A percentile compares a stretch with the other conserved stretches of the same genome.
These are phyloP conservation scores for Campylomormyrus tamandua DNA, from an alignment of 2,113 vertebrate species.

Conservation along the genomic window DNA sequence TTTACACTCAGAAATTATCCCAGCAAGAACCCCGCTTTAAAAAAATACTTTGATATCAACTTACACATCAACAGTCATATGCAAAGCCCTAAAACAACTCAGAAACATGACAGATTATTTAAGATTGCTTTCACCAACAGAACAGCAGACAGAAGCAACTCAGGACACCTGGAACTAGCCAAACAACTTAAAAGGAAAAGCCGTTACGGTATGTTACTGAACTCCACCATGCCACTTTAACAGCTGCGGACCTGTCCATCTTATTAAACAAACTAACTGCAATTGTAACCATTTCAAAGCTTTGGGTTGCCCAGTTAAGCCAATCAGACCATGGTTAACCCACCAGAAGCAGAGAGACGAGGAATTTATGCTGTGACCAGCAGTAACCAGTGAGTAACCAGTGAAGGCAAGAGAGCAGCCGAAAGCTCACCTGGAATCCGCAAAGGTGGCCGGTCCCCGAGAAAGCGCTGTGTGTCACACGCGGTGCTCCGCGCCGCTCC, in stretches of 20 bases:
- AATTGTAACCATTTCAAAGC: neutral
- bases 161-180: neutral
- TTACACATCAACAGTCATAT: neutral
- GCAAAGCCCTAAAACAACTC: neutral
- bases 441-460: slow-evolving; percentile 5
- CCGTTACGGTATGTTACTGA: neutral
- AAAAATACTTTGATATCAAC: neutral
- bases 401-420: neutral
- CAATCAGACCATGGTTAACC: neutral
- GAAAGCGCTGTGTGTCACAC: slow-evolving; percentile 26
- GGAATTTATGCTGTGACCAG: neutral
- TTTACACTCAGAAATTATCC: neutral
- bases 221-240: neutral
- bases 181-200: neutral
- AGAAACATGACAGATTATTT: neutral
- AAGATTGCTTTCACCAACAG: neutral
- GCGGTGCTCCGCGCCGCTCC: slow-evolving; percentile 37
- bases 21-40: neutral
- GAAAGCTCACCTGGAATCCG: slow-evolving; percentile 45
- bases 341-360: neutral
- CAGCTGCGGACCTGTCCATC: neutral
- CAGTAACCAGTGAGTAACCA: neutral
- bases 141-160: neutral
- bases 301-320: neutral
- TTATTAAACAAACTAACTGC: neutral